Evolutionary conservation across 2,888 invertebrate genomes (phyloP).

Genomic region (Cataglyphis altisquamis): DNA sequence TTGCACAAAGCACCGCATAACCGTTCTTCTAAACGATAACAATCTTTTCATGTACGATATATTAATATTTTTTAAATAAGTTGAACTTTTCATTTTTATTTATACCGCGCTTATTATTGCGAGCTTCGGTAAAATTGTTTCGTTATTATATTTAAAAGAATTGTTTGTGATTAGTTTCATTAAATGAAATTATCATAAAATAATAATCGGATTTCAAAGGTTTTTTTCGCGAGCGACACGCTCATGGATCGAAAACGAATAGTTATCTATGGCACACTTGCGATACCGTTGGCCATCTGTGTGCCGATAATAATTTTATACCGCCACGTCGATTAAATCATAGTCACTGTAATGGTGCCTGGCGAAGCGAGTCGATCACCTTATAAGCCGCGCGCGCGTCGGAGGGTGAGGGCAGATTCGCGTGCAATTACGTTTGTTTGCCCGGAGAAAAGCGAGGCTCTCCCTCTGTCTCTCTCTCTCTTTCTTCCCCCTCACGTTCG

Average conservation of each 20-base stretch:
- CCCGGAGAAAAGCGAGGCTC: constrained; percentile 58
- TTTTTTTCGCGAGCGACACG: constrained; percentile 22
- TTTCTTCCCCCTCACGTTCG: constrained; percentile 34
- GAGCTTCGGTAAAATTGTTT: not conserved
- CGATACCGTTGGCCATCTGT: constrained; percentile 75
- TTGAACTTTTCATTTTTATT: not conserved
- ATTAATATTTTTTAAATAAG: not conserved
- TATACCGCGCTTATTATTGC: not conserved
- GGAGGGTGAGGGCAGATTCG: constrained; percentile 59
- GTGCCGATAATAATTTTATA: constrained; percentile 78
- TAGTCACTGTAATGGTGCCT: constrained; percentile 69
- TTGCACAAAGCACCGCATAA: constrained; percentile 40
- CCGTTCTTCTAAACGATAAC: not conserved
- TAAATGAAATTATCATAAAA: not conserved
- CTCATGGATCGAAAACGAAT: constrained; percentile 72
- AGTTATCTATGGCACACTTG: constrained; percentile 52
- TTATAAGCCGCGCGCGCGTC: constrained; percentile 54
- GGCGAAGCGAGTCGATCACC: constrained; percentile 29
- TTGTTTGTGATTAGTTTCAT: not conserved
- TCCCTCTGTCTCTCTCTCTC: not conserved
- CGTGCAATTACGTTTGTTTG: constrained; percentile 81
- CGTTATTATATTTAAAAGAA: not conserved
- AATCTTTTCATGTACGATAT: not conserved
- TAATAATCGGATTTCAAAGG: not conserved
- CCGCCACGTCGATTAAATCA: constrained; percentile 79